Base-by-base conservation (phyloP, 2,113 vertebrate genomes). In the Xenopus borealis region DNA sequence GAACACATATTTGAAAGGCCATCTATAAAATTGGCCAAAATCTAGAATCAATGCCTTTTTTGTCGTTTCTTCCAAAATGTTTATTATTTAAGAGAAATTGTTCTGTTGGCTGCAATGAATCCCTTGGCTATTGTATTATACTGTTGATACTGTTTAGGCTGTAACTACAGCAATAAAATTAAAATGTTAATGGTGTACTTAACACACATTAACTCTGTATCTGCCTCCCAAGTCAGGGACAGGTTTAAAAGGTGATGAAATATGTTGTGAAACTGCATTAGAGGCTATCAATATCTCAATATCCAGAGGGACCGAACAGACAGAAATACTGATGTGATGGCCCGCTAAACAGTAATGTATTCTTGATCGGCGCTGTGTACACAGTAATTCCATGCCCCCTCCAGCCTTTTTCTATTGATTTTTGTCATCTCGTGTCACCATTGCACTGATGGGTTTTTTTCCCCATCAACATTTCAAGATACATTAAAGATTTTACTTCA, bases 401-500 rank as follows among this genome's bases (percentile, higher is more conserved):
- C 66, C 74, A 70, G 74, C 74, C 50, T 46, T 64, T 70, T 70
- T 23, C 59, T 70, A 77, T 77, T 44, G 74, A 77, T 77, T 77
- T 77, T 77, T 77, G 62, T 77, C 74, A 77, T 77, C 67, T 64
- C 16, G 59, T 77, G 74, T 77, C 74, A 69, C 74, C 59, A 64
- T 77, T 77, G 67, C 30, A 69, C 66, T 70, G 59, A 77, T 77
- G 47, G 67, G 16, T 44, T 65, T 65, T 62, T 77, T 76, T 70
- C 46, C 45, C 59, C 67, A 70, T 77, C 67, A 77, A 69, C 74
- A 64, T 77, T 70, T 77, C 74, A 77, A 50, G 66, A 70, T 70
- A 23, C 74, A 77, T 77, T 77, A 77, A 77, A 77, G 74, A 77
- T 77, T 77, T 77, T 64, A 57, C 33, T 77, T 77, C 74, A 70